Evolutionary conservation across 2,113 vertebrate species (phyloP).

Genomic region (Cairina moschata): DNA sequence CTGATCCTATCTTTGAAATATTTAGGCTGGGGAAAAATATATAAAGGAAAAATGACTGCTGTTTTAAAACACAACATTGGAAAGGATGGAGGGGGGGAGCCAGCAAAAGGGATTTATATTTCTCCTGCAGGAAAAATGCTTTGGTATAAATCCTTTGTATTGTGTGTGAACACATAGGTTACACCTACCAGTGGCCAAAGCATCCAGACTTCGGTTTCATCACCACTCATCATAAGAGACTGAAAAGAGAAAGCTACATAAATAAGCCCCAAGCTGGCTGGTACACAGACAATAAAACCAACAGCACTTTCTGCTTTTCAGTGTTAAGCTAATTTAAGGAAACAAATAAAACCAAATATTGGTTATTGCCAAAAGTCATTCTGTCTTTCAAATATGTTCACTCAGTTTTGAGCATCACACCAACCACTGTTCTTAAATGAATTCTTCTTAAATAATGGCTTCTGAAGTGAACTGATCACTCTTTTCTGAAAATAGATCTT

Average conservation of each 20-base stretch:
- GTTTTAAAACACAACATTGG: neutral
- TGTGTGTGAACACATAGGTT: conserved; percentile 49
- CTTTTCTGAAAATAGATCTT: neutral
- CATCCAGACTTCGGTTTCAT: conserved; percentile 48
- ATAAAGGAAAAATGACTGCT: conserved; percentile 3
- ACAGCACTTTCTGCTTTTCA: conserved; percentile 3
- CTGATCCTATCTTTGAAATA: conserved; percentile 62
- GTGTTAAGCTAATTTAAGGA: neutral
- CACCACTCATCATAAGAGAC: neutral
- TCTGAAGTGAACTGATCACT: conserved; percentile 18
- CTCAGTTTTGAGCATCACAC: conserved; percentile 1
- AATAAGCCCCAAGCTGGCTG: conserved; percentile 18
- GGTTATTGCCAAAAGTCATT: conserved; percentile 35
- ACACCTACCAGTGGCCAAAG: conserved; percentile 48
- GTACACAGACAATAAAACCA: neutral
- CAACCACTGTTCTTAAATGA: neutral
- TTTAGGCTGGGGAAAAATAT: conserved; percentile 43
- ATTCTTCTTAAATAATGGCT: conserved; percentile 38
- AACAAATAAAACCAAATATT: conserved; percentile 34
- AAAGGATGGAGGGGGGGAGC: neutral
- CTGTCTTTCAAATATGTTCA: conserved; percentile 29
- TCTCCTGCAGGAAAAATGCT: conserved; percentile 7
- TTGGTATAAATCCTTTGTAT: conserved; percentile 25
- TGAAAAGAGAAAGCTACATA: neutral
- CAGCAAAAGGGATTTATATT: conserved; percentile 14